These are phyloP conservation scores for Buphagus erythrorhynchus DNA, from an alignment of 2,797 vertebrate genomes.

Conservation along the genomic window DNA sequence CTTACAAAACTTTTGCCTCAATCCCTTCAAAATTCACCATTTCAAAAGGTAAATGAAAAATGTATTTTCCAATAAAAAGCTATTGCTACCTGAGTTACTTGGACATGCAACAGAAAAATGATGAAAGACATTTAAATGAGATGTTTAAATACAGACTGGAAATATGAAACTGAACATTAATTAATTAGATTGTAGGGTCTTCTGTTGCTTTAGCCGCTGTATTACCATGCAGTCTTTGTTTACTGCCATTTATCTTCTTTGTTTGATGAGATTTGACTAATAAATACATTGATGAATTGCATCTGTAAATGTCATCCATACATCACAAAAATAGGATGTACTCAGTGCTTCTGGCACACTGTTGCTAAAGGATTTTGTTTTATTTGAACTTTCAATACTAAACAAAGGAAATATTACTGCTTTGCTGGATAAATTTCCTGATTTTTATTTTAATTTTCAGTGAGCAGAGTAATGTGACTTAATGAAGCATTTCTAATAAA, in stretches of 20 bases:
- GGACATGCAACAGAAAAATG: neutral
- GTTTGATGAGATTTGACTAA: slow-evolving; percentile 62
- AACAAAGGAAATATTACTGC: slow-evolving; percentile 63
- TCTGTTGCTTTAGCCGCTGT: neutral
- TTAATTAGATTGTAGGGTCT: slow-evolving; percentile 20
- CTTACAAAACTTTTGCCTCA: neutral
- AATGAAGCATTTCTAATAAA: slow-evolving; percentile 79
- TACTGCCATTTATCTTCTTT: slow-evolving; percentile 53
- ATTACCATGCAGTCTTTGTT: slow-evolving; percentile 12
- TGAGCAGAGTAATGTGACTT: slow-evolving; percentile 74
- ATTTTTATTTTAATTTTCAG: slow-evolving; percentile 73
- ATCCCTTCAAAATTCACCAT: neutral
- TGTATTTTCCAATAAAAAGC: slow-evolving; percentile 36
- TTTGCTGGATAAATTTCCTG: slow-evolving; percentile 61
- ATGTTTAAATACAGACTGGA: slow-evolving; percentile 39
- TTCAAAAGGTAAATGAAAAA: slow-evolving; percentile 15
- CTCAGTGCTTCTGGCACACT: neutral
- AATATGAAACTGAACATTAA: slow-evolving; percentile 6
- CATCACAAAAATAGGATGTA: slow-evolving; percentile 56
- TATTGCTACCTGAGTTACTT: neutral
- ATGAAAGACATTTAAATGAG: slow-evolving; percentile 32
- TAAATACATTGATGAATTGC: slow-evolving; percentile 69
- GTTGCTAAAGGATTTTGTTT: neutral
- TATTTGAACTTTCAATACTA: slow-evolving; percentile 57
- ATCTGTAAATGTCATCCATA: slow-evolving; percentile 69